Evolutionary conservation across 2,113 vertebrate species (phyloP), one percentile per base, ranked within the genome.

Genomic region (Petromus typicus): DNA sequence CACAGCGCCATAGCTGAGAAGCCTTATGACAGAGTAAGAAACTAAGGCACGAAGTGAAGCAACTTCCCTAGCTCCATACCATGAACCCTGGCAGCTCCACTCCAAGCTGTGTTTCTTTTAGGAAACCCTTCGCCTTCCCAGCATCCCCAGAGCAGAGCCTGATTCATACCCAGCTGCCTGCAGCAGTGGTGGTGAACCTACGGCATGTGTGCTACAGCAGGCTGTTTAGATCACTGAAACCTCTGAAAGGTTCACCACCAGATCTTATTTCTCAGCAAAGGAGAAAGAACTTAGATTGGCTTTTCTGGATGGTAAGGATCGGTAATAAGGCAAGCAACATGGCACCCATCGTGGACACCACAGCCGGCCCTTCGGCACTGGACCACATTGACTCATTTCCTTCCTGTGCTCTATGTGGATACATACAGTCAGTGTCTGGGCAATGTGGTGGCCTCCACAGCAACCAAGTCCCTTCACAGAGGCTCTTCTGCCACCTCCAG

Each of bases 111-210:
- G 30, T 10, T 76, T 37, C 73, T 37, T 11, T 23, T 12, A 14
- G 18, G 63, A 34, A 45, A 14, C 75, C 17, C 0, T 45, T 5
- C 2, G 61, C 45, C 45, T 37, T 67, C 30, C 81, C 22, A 30
- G 37, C 9, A 20, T 13, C 56, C 56, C 9, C 0, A 18, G 45
- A 63, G 43, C 73, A 2, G 30, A 10, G 54, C 3, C 7, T 1
- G 40, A 54, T 7, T 1, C 3, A 11, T 30, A 30, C 16, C n/a
- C 43, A 63, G 4, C 43, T 0, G 2, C 7, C 22, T 45, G 3
- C 7, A 5, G 7, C 1, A 64, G 37, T 25, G 69, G 69, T 23
- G 69, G 69, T 37, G 5, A 71, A 12, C 69, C 71, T 45, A 27
- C 6, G 40, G 23, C 12, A 30, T 6, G 6, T 14, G 40, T 27